These are phyloP conservation scores for Anser cygnoides DNA, from an alignment of 2,113 vertebrate genomes.

Conservation along the genomic window DNA sequence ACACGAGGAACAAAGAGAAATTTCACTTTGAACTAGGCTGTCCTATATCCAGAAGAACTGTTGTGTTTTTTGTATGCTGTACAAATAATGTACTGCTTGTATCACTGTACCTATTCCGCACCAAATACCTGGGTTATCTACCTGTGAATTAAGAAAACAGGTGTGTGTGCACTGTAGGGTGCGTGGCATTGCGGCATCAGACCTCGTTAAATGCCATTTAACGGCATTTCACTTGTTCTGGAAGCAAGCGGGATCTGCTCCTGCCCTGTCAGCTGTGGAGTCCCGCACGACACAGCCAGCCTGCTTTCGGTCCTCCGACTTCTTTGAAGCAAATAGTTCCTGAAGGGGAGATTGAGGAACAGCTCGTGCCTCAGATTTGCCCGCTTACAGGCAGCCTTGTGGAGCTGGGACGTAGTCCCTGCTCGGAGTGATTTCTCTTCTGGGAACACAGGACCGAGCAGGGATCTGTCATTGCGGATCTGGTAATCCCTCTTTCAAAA, in stretches of 20 bases:
- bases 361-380: neutral
- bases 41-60: neutral
- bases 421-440: neutral
- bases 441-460: neutral
- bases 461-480: neutral
- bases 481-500: neutral
- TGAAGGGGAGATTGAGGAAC: neutral
- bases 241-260: neutral
- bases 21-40: constrained; percentile 11
- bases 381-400: neutral
- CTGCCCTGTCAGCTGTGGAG: neutral
- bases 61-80: neutral
- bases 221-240: neutral
- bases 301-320: neutral
- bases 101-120: neutral
- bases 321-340: neutral
- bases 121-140: neutral
- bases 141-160: accelerated
- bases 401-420: neutral
- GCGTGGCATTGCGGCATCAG: neutral
- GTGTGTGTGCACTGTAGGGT: neutral
- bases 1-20: constrained; percentile 17
- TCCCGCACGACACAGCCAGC: neutral
- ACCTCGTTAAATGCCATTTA: neutral
- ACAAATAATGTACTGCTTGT: neutral